Base-by-base conservation (phyloP, 2,888 invertebrate species). In the Drosophila lutescens region DNA sequence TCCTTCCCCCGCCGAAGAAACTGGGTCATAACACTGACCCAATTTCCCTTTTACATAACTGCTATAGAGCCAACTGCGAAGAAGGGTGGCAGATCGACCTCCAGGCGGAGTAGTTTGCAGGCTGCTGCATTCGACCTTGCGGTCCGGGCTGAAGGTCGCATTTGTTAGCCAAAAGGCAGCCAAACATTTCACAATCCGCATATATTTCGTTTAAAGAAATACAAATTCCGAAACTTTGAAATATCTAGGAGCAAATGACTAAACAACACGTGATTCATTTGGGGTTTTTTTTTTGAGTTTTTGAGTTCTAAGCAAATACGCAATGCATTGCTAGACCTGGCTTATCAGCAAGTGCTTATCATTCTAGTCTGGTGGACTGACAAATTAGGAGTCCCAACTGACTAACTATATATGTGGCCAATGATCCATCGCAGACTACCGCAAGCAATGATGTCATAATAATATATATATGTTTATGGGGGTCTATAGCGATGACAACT, bases 11-110 rank as follows among this genome's bases (percentile, higher is more conserved):
- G 1, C 2, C 26, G 26, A 23, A 30, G 38, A 47, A 86, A 86
- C 83, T 86, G 50, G 86, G 86, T 89, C 89, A 82, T 77, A 89
- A 82, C 86, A 89, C 79, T 86, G 86, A 86, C 86, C 86, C 73
- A 85, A 78, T 77, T 89, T 55, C 34, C n/a, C 23, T 26, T 66
- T 66, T 66, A 66, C 54, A 66, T 66, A 66, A 66, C 65, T 34
- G 44, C 36, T n/a, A 26, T n/a, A 15, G 23, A 34, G 44, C 13
- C 3, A 23, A 23, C 4, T 13, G 23, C 30, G 47, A 32, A 17
- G 61, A n/a, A n/a, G 60, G 46, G 46, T 34, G 58, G 58, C 38
- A 17, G 41, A 56, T 36, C 73, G 71, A 71, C 71, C 71, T 73
- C 56, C 53, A 44, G 73, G 46, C 46, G 47, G 50, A 56, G 54